phyloP scores from a whole-genome alignment of 2,113 vertebrate genomes.

The Coptodon rendalli region DNA sequence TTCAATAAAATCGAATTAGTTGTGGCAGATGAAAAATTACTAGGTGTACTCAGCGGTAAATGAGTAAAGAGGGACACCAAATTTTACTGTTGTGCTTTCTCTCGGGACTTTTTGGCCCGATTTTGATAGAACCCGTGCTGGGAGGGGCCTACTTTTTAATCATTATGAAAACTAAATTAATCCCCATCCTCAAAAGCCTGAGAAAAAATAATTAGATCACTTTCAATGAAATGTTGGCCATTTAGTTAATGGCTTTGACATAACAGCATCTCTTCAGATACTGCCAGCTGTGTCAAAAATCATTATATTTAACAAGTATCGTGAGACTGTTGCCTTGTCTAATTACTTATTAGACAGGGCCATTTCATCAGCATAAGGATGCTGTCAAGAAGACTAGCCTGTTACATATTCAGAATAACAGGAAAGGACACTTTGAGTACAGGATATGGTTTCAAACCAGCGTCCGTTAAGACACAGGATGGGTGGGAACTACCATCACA shows the following conservation, averaged over 20 bases:
- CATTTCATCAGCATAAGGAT: neutral
- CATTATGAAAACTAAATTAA: conserved; percentile 28
- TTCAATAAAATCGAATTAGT: neutral
- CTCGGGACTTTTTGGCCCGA: conserved; percentile 23
- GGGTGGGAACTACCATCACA: conserved; percentile 18
- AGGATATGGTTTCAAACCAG: conserved; percentile 25
- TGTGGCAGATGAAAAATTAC: neutral
- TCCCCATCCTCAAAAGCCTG: conserved; percentile 7
- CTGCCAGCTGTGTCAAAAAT: neutral
- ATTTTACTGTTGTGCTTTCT: neutral
- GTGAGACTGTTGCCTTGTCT: neutral
- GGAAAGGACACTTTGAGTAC: conserved; percentile 39
- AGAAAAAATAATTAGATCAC: conserved; percentile 26
- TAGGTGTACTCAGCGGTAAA: neutral
- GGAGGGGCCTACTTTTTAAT: conserved; percentile 29
- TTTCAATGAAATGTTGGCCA: neutral
- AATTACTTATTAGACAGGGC: neutral
- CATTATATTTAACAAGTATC: neutral
- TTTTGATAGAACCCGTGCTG: neutral
- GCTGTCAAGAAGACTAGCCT: neutral
- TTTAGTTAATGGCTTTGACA: conserved; percentile 8
- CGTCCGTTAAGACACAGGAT: conserved; percentile 31
- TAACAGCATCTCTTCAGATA: neutral
- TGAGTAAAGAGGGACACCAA: neutral
- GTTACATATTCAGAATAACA: conserved; percentile 38